Percentiles rank a stretch among this genome's conserved stretches.
Evolutionary conservation across 2,797 vertebrate genomes (phyloP).

Genomic region (Scyliorhinus canicula): DNA sequence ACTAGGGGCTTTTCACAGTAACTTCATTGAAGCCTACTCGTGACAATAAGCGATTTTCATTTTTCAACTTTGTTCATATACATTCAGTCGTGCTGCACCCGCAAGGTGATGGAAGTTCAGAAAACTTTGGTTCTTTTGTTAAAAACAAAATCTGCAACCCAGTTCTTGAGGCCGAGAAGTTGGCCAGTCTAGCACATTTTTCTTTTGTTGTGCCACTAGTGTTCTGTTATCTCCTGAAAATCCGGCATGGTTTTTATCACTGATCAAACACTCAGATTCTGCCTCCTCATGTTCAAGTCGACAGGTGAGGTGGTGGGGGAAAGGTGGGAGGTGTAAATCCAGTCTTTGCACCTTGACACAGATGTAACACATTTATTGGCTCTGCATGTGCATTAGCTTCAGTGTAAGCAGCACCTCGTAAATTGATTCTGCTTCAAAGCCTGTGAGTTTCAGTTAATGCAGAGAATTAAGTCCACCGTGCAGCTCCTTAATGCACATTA

Average conservation of each 20-base stretch:
- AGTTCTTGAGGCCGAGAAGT: too few species aligned
- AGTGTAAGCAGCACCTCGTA: background rate
- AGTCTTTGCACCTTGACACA: background rate
- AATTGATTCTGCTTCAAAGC: background rate
- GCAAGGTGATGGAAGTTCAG: background rate
- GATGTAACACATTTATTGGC: background rate
- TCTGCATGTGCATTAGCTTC: conserved; percentile 5
- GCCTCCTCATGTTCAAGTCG: background rate
- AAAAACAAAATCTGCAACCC: too few species aligned
- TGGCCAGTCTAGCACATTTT: background rate
- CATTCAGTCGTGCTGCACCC: background rate
- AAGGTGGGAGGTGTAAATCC: background rate
- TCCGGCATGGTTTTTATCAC: background rate
- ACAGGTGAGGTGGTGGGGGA: background rate
- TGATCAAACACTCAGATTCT: background rate
- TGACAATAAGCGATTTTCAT: too few species aligned
- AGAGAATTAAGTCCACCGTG: background rate
- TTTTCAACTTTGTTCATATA: too few species aligned
- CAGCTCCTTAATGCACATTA: conserved; percentile 17
- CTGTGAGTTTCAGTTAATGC: conserved; percentile 1
- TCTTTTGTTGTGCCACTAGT: too few species aligned
- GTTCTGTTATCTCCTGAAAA: background rate
- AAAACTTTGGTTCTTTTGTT: too few species aligned
- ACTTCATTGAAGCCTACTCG: too few species aligned
- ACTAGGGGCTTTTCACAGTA: too few species aligned